Conservation (phyloP, 1,140 invertebrate genomes). For the Uloborus diversus region DNA sequence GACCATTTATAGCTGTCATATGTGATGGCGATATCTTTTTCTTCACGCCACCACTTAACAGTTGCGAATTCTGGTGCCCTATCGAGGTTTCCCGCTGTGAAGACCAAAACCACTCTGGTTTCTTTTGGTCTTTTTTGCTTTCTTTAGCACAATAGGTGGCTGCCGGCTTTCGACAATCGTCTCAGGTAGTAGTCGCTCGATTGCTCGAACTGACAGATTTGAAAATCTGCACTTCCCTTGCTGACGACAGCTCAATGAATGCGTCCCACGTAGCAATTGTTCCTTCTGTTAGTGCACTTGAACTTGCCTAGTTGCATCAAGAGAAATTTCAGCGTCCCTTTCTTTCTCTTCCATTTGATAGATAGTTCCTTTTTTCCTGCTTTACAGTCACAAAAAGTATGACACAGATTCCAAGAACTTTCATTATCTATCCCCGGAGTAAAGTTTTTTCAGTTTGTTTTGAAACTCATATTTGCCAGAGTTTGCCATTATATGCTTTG, state of each 20-base stretch:
- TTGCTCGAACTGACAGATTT: not conserved
- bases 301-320: not conserved
- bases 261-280: not conserved
- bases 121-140: not conserved
- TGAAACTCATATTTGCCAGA: too few species aligned
- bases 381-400: too few species aligned
- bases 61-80: not conserved
- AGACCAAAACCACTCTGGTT: slow-evolving; percentile 2
- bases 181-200: not conserved
- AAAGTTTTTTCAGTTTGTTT: too few species aligned
- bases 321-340: not conserved
- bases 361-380: not conserved
- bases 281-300: not conserved
- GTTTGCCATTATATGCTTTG: too few species aligned
- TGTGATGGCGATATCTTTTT: slow-evolving; percentile 38
- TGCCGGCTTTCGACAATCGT: not conserved
- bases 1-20: slow-evolving; percentile 48
- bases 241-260: not conserved
- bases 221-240: not conserved
- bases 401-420: too few species aligned
- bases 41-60: not conserved
- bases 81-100: not conserved
- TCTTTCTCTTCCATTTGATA: not conserved
- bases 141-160: not conserved
- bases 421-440: too few species aligned